phyloP scores from a whole-genome alignment of 2,113 vertebrate genomes.

The Manacus vitellinus region DNA sequence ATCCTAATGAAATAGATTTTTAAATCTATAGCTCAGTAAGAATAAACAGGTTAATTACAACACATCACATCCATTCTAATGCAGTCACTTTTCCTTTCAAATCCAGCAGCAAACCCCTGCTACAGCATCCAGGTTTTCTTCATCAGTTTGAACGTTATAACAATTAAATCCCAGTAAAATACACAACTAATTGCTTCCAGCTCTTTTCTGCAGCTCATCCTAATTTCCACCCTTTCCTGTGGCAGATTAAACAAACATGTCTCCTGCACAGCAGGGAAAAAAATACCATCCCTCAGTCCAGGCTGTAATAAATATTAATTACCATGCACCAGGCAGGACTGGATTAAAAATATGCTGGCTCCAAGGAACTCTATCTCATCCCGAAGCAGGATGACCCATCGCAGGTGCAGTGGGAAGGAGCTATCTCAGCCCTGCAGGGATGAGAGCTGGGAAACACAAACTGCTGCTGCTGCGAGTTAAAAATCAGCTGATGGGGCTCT shows the following conservation, averaged over 20 bases:
- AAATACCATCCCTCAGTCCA: background rate
- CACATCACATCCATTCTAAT: background rate
- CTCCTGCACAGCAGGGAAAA: background rate
- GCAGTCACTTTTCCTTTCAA: background rate
- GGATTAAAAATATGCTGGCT: background rate
- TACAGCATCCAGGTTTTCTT: background rate
- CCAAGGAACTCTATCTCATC: background rate
- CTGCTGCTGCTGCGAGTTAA: background rate
- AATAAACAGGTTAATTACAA: conserved; percentile 46
- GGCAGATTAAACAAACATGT: conserved; percentile 54
- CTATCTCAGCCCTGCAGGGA: background rate
- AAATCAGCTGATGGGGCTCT: background rate
- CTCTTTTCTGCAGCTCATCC: conserved; percentile 38
- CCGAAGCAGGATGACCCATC: background rate
- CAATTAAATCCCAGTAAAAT: conserved; percentile 59
- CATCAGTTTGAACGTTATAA: background rate
- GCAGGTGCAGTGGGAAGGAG: background rate
- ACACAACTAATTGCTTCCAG: conserved; percentile 48
- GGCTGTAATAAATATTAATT: conserved; percentile 40
- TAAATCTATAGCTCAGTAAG: background rate
- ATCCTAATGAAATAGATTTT: background rate
- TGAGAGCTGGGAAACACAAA: background rate
- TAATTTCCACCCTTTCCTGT: conserved; percentile 49
- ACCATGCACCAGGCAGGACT: background rate
- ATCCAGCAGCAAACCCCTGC: background rate